These are phyloP conservation scores for Micronisus gabar DNA, from an alignment of 2,113 vertebrate species.

Conservation along the genomic window DNA sequence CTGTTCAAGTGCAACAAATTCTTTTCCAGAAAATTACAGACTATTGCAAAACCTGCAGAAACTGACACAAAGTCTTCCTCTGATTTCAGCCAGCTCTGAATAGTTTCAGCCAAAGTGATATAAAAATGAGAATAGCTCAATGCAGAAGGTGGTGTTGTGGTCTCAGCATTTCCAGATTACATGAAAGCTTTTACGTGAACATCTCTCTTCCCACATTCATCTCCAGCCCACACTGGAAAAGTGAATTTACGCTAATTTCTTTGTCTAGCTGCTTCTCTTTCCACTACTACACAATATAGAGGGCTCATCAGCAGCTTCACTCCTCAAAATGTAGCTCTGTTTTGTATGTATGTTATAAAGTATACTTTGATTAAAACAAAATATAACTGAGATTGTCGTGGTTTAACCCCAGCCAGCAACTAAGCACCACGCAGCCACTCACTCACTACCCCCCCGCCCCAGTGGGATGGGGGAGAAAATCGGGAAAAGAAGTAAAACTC, in stretches of 20 bases:
- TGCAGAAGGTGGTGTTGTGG: background rate
- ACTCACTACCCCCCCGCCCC: no score
- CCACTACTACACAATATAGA: background rate
- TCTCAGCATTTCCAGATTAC: background rate
- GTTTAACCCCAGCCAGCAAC: no score
- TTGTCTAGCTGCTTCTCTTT: background rate
- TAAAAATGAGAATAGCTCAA: background rate
- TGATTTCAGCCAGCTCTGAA: background rate
- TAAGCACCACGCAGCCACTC: no score
- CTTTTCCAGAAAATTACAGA: background rate
- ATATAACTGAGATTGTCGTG: background rate
- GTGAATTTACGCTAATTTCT: background rate
- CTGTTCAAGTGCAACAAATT: background rate
- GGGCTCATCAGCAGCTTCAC: background rate
- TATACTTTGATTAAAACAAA: background rate
- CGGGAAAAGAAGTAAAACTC: no score
- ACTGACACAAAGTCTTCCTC: background rate
- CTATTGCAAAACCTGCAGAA: background rate
- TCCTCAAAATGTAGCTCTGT: background rate
- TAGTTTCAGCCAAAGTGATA: background rate
- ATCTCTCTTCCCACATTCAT: background rate
- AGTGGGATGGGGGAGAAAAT: no score
- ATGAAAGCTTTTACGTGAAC: background rate
- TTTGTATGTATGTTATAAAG: background rate
- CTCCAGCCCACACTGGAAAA: background rate